These are phyloP conservation scores for Caenorhabditis sp. DNA, from an alignment of 2,888 invertebrate species.

Conservation along the genomic window DNA sequence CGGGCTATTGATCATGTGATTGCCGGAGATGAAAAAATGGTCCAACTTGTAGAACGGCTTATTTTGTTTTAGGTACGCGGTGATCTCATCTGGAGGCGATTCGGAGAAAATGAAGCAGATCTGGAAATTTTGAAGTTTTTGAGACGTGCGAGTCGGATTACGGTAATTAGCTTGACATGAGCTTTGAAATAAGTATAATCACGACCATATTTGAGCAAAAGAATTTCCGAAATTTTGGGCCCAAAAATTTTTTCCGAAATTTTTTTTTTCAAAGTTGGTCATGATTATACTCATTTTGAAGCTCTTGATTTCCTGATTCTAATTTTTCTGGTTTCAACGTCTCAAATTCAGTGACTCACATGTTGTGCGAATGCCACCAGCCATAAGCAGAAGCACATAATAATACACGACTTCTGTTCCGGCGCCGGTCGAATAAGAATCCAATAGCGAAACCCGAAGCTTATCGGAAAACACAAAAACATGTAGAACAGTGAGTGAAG, in stretches of 20 bases:
- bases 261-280: not conserved
- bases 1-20: conserved; percentile 72
- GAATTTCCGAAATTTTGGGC: no score
- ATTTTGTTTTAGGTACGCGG: conserved; percentile 63
- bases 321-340: not conserved
- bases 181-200: not conserved
- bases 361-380: conserved; percentile 70
- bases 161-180: not conserved
- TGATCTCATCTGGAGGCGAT: conserved; percentile 66
- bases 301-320: not conserved
- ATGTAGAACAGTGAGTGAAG: conserved; percentile 75
- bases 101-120: conserved; percentile 76
- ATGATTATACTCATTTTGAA: conserved; percentile 1
- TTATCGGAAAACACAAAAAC: conserved; percentile 75
- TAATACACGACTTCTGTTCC: conserved; percentile 46
- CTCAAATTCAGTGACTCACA: conserved; percentile 48
- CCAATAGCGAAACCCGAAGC: conserved; percentile 77
- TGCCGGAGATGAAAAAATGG: conserved; percentile 69
- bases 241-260: no score
- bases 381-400: conserved; percentile 69
- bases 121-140: conserved; percentile 51
- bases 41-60: conserved; percentile 61
- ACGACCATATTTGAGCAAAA: not conserved
- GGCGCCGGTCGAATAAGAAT: conserved; percentile 73
- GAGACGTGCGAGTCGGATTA: no score